Base-by-base conservation (phyloP, 2,797 vertebrate species). In the Gorsachius magnificus region DNA sequence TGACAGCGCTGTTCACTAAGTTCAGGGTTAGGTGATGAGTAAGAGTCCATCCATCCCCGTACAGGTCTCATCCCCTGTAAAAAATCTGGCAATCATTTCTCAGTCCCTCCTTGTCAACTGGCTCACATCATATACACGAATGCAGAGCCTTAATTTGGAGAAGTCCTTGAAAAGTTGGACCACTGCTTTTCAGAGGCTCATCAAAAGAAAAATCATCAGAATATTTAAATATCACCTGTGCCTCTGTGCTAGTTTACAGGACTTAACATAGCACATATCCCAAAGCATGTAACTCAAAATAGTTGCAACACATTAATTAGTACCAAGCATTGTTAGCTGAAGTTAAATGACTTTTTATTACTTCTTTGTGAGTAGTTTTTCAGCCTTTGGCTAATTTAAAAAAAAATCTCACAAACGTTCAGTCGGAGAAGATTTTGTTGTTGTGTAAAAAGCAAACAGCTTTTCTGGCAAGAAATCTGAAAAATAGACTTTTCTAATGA, bases 391-490 rank as follows among this genome's bases (percentile, higher is more conserved):
- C 79, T 95, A 93, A 80, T 83, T 90, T 1, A 90, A 77, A 96
- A 60, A 75, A 61, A 66, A 41, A 75, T 10, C 28, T 93, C 76
- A 60, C 22, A 77, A 76, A 87, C 86, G 6, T 94, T 93, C 33
- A n/a, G 20, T 41, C 18, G 9, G 77, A 56, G 70, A 90, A 84
- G 35, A 66, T 69, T 86, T 81, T 94, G 25, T 43, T 78, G 38
- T 48, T 3, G 4, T 50, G 15, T 35, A 76, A 78, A 77, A 71
- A 66, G 36, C 57, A 91, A 95, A 45, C 50, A 71, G 70, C 6
- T 90, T 89, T 95, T 86, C 25, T 92, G 53, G 31, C 46, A 80
- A 63, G n/a, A 93, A 35, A 81, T 83, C 76, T 93, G 79, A 95
- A 97, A 95, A 51, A 77, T 5, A 85, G 11, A 38, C 35, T 86